These are phyloP conservation scores for Hirudinaria manillensis DNA, from an alignment of 2,888 invertebrate genomes.

Conservation along the genomic window DNA sequence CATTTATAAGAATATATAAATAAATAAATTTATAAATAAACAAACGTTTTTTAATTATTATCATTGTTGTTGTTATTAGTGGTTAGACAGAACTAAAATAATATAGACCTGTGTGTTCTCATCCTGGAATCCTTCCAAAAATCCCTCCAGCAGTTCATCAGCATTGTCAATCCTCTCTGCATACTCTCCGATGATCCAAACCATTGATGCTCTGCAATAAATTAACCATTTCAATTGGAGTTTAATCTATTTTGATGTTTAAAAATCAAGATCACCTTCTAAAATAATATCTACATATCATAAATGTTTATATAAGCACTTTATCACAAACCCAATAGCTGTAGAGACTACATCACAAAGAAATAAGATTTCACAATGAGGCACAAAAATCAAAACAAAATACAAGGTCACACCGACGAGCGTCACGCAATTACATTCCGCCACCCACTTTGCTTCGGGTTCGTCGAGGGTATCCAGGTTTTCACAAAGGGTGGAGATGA, in stretches of 20 bases:
- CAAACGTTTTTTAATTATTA: background rate
- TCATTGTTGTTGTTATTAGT: too few relatives aligned
- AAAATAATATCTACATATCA: too few relatives aligned
- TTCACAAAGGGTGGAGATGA: constrained; percentile 96
- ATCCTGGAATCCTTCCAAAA: constrained; percentile 92
- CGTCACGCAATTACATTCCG: too few relatives aligned
- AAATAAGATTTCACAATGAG: too few relatives aligned
- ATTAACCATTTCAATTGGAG: background rate
- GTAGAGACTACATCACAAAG: too few relatives aligned
- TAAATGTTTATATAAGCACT: too few relatives aligned
- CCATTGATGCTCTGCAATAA: constrained; percentile 79
- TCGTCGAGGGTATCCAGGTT: constrained; percentile 97
- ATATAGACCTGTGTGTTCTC: constrained; percentile 79
- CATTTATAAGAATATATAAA: background rate
- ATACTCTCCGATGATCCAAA: constrained; percentile 83
- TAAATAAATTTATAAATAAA: background rate
- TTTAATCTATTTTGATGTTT: background rate
- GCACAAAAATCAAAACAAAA: too few relatives aligned
- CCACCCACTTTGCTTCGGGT: constrained; percentile 72
- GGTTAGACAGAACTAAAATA: background rate
- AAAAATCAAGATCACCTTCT: too few relatives aligned
- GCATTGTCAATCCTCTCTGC: constrained; percentile 99
- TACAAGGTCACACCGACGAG: too few relatives aligned
- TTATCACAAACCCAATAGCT: too few relatives aligned
- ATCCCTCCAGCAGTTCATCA: constrained; percentile 92